These are phyloP conservation scores for Scolanthus callimorphus DNA, from an alignment of 92 coral and sea anemone genomes.

Conservation along the genomic window DNA sequence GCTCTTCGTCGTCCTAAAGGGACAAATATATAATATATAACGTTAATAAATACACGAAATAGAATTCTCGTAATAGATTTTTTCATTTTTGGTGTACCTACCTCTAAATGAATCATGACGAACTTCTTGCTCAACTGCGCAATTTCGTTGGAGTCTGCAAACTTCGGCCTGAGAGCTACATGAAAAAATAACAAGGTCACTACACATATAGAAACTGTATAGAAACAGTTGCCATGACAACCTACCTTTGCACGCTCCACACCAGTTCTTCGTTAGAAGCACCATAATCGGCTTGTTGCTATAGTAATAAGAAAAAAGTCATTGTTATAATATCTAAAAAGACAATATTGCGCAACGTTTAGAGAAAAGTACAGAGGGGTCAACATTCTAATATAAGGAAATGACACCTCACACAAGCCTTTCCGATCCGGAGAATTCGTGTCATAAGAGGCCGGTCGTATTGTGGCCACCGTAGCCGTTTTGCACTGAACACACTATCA, in stretches of 20 bases:
- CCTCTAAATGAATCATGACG: constrained; percentile 83
- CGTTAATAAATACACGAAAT: too few species aligned
- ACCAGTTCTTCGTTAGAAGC: constrained; percentile 71
- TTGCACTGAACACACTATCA: too few species aligned
- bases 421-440: too few species aligned
- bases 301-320: background rate
- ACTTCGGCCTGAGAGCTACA: constrained; percentile 70
- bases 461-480: too few species aligned
- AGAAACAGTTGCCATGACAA: background rate
- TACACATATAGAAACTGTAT: too few species aligned
- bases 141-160: constrained; percentile 67
- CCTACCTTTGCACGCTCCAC: constrained; percentile 81
- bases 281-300: constrained; percentile 66
- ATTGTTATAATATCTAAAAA: too few species aligned
- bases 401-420: too few species aligned
- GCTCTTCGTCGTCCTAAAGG: constrained; percentile 67
- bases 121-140: constrained; percentile 67
- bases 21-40: too few species aligned
- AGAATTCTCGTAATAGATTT: too few species aligned
- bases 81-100: too few species aligned
- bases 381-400: background rate
- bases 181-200: background rate
- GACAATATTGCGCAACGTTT: background rate
- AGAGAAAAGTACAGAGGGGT: too few species aligned
- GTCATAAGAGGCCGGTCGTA: too few species aligned